Evolutionary conservation across 2,797 vertebrate genomes (phyloP).

Genomic region (Buceros bicornis): DNA sequence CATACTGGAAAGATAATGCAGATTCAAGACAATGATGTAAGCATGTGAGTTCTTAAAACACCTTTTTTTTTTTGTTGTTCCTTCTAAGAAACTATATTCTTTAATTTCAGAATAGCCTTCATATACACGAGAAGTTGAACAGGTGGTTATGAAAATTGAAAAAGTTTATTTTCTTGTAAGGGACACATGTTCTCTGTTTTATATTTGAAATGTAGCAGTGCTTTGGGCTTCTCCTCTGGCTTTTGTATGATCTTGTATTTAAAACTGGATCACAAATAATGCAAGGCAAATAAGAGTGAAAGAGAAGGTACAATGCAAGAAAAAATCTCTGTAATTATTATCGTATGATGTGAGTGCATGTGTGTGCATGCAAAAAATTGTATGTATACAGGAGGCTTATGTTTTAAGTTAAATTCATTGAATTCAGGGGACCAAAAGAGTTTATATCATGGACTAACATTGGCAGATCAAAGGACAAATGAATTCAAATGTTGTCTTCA

Average conservation of each 20-base stretch:
- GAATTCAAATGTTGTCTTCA: neutral
- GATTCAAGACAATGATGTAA: neutral
- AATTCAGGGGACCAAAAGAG: neutral
- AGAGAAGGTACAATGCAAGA: neutral
- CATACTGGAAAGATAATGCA: neutral
- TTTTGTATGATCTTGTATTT: neutral
- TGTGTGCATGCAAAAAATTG: neutral
- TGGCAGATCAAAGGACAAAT: neutral
- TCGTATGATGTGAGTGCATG: neutral
- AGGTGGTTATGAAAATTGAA: neutral
- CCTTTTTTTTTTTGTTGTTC: neutral
- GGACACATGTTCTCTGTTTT: neutral
- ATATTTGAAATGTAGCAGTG: neutral
- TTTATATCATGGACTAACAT: neutral
- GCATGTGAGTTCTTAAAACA: rapidly evolving
- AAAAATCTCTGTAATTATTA: neutral
- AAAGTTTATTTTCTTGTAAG: neutral
- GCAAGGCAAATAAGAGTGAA: neutral
- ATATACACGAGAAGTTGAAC: neutral
- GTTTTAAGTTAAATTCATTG: neutral
- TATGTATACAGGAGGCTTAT: neutral
- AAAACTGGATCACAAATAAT: neutral
- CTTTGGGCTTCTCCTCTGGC: neutral
- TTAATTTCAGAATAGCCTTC: neutral
- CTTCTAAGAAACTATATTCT: neutral